These are phyloP conservation scores for Mormyrus iriodes DNA, from an alignment of 2,113 vertebrate species.

Conservation along the genomic window DNA sequence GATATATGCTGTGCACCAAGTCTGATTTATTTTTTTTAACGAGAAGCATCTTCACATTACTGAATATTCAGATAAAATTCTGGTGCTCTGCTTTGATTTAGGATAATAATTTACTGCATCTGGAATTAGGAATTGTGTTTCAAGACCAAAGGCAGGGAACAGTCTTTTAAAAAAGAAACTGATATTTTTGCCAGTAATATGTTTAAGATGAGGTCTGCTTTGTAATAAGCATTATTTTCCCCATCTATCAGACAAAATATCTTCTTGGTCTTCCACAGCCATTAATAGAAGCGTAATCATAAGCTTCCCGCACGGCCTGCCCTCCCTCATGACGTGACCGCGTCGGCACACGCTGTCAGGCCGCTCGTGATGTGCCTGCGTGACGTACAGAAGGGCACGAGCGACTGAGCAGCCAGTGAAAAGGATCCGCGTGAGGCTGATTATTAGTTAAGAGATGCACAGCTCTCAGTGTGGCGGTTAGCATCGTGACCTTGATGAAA, in stretches of 20 bases:
- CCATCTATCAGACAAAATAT: slow-evolving; percentile 57
- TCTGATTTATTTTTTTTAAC: slow-evolving; percentile 49
- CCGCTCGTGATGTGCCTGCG: slow-evolving; percentile 62
- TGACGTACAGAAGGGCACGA: slow-evolving; percentile 66
- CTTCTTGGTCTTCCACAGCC: slow-evolving; percentile 52
- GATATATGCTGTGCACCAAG: slow-evolving; percentile 38
- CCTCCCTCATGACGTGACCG: slow-evolving; percentile 53
- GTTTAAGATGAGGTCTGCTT: slow-evolving; percentile 70
- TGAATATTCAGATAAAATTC: slow-evolving; percentile 52
- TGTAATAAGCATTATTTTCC: slow-evolving; percentile 60
- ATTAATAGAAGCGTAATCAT: slow-evolving; percentile 71
- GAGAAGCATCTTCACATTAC: slow-evolving; percentile 41
- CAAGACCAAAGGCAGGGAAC: slow-evolving; percentile 58
- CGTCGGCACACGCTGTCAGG: slow-evolving; percentile 45
- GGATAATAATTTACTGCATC: slow-evolving; percentile 67
- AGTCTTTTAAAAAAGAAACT: slow-evolving; percentile 50
- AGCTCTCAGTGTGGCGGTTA: not conserved
- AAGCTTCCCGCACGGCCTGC: slow-evolving; percentile 55
- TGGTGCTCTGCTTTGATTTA: slow-evolving; percentile 67
- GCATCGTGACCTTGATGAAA: not conserved
- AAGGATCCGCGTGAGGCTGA: slow-evolving; percentile 36
- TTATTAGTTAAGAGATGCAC: not conserved
- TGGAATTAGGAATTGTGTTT: slow-evolving; percentile 56
- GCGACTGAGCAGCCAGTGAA: slow-evolving; percentile 58
- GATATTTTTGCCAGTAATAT: slow-evolving; percentile 69